Evolutionary conservation across 2,797 vertebrate genomes (phyloP).

Genomic region (Tapirus indicus): DNA sequence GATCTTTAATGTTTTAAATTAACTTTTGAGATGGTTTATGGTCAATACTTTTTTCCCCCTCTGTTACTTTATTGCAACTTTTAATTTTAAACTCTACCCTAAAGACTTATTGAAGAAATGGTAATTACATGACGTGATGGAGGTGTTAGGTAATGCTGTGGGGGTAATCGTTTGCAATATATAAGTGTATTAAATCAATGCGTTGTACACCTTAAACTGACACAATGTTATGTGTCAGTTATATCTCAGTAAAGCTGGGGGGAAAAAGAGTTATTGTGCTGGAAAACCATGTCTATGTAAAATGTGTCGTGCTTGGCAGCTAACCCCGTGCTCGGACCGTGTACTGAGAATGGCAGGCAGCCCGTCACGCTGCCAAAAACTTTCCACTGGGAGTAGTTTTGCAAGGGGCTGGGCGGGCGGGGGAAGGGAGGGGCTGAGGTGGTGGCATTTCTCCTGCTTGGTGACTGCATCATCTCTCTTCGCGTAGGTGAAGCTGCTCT

Average conservation of each 20-base stretch:
- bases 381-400: constrained; percentile 49
- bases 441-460: neutral
- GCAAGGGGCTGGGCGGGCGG: neutral
- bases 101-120: constrained; percentile 31
- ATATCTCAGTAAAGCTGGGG: neutral
- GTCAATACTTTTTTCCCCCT: neutral
- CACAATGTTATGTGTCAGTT: neutral
- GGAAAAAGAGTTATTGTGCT: neutral
- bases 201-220: neutral
- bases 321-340: rapidly evolving
- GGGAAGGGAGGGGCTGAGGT: neutral
- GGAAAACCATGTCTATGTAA: constrained; percentile 54
- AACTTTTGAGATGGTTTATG: constrained; percentile 37
- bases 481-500: constrained; percentile 95
- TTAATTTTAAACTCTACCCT: constrained; percentile 71
- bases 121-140: neutral
- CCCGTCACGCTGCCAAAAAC: neutral
- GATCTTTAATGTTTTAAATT: constrained; percentile 29
- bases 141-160: neutral
- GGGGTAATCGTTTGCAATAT: neutral
- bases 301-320: constrained; percentile 28
- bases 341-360: neutral
- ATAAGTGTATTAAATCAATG: neutral
- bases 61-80: neutral
- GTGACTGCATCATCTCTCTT: constrained; percentile 35